phyloP scores from a whole-genome alignment of 2,113 vertebrate genomes.

The Megaceryle torquata region DNA sequence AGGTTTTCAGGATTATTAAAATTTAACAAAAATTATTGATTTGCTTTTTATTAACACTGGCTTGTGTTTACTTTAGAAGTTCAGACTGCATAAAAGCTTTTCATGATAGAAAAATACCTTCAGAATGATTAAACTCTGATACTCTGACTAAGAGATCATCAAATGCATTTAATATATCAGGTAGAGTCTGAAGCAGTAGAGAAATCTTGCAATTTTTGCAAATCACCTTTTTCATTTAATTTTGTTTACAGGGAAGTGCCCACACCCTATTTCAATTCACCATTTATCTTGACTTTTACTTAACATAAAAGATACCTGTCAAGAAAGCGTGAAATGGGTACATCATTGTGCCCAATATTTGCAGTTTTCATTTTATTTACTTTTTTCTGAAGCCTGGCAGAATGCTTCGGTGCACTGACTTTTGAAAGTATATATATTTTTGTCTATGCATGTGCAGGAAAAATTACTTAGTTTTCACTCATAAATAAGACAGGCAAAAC shows the following conservation, averaged over 20 bases:
- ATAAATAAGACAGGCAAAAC: slow-evolving; percentile 75
- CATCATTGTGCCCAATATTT: slow-evolving; percentile 65
- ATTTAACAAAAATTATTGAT: slow-evolving; percentile 87
- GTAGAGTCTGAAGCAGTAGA: slow-evolving; percentile 38
- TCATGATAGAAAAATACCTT: slow-evolving; percentile 30
- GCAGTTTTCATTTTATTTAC: slow-evolving; percentile 73
- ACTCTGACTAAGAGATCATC: background rate
- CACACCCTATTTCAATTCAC: slow-evolving; percentile 55
- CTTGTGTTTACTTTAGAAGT: slow-evolving; percentile 73
- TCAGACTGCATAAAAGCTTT: slow-evolving; percentile 59
- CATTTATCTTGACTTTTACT: slow-evolving; percentile 70
- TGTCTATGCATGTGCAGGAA: slow-evolving; percentile 59
- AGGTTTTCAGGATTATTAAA: slow-evolving; percentile 82
- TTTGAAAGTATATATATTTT: slow-evolving; percentile 71
- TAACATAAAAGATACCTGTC: slow-evolving; percentile 75
- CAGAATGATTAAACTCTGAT: slow-evolving; percentile 19
- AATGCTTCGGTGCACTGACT: slow-evolving; percentile 73
- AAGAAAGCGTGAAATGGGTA: slow-evolving; percentile 68
- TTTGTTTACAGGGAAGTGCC: slow-evolving; percentile 61
- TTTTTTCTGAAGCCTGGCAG: slow-evolving; percentile 58
- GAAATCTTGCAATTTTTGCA: slow-evolving; percentile 62
- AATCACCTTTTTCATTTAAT: slow-evolving; percentile 63
- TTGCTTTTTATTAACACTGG: slow-evolving; percentile 77
- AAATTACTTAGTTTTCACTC: slow-evolving; percentile 77
- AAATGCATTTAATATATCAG: slow-evolving; percentile 49